A percentile compares a stretch with the other conserved stretches of the same genome.
These are phyloP conservation scores for Rhabdophis nuchalis DNA, from an alignment of 2,797 vertebrate genomes.

Conservation along the genomic window DNA sequence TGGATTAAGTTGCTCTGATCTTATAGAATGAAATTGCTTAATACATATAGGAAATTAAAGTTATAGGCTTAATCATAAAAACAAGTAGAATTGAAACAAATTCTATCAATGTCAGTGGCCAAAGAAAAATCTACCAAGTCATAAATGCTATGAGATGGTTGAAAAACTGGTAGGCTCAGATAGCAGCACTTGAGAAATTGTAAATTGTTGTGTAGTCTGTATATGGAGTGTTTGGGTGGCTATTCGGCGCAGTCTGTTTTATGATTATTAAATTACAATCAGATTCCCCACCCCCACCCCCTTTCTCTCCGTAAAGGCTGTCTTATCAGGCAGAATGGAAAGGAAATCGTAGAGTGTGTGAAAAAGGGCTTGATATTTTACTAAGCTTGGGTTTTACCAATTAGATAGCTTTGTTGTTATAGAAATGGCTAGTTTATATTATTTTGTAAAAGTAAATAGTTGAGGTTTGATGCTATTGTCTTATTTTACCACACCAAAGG, in stretches of 20 bases:
- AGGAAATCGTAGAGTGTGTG: not conserved
- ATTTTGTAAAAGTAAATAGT: not conserved
- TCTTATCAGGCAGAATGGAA: not conserved
- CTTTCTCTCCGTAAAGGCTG: not conserved
- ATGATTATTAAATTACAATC: not conserved
- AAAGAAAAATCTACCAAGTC: not conserved
- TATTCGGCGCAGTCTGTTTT: not conserved
- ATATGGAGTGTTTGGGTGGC: not conserved
- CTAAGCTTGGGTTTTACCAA: too few relatives aligned
- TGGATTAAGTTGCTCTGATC: not conserved
- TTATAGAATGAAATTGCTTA: not conserved
- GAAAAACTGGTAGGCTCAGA: not conserved
- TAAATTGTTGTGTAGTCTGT: not conserved
- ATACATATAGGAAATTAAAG: not conserved
- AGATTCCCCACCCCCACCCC: not conserved
- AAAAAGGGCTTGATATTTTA: not conserved
- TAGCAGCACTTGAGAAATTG: not conserved
- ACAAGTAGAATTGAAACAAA: not conserved
- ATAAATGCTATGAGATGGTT: not conserved
- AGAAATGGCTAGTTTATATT: not conserved
- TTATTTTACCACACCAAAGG: not conserved
- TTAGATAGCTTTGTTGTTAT: not conserved
- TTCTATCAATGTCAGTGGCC: not conserved
- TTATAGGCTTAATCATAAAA: not conserved
- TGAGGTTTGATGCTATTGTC: not conserved